phyloP scores from a whole-genome alignment of 2,888 invertebrate species.

The Amorpha juglandis region DNA sequence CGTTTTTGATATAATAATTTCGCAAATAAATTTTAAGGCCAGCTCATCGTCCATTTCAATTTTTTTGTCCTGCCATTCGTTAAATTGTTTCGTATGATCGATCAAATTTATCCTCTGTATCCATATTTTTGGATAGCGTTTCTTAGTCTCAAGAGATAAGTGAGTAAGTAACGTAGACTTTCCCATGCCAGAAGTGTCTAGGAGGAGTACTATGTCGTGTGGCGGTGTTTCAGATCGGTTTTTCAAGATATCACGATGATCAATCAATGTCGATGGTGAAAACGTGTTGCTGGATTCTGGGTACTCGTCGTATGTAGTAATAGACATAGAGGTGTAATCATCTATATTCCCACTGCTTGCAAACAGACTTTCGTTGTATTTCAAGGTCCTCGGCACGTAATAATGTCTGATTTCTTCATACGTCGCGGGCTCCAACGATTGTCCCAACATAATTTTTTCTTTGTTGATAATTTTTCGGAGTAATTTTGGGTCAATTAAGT shows the following conservation, averaged over 20 bases:
- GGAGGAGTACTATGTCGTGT: slow-evolving; percentile 13
- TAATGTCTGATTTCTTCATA: slow-evolving; percentile 21
- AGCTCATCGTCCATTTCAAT: not conserved
- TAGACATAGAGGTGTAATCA: not conserved
- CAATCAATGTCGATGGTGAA: slow-evolving; percentile 1
- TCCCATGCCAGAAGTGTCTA: slow-evolving; percentile 29
- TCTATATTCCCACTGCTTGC: not conserved
- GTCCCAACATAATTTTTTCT: slow-evolving; percentile 15
- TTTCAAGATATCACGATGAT: not conserved
- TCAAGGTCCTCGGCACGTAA: slow-evolving; percentile 21
- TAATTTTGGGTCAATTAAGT: slow-evolving; percentile 19
- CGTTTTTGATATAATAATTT: slow-evolving; percentile 5
- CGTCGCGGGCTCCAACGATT: slow-evolving; percentile 3
- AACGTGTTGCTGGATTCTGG: not conserved
- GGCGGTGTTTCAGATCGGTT: not conserved
- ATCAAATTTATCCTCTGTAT: slow-evolving; percentile 28
- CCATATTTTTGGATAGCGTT: slow-evolving; percentile 26
- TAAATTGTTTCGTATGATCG: slow-evolving; percentile 26
- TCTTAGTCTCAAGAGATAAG: slow-evolving; percentile 29
- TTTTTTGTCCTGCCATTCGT: slow-evolving; percentile 20
- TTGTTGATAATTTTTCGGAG: slow-evolving; percentile 21
- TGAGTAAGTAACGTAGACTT: slow-evolving; percentile 35
- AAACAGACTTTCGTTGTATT: not conserved
- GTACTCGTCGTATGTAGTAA: slow-evolving; percentile 4
- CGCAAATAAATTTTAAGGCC: slow-evolving; percentile 21